Base-by-base conservation (phyloP, 2,113 vertebrate genomes). In the Strix uralensis region DNA sequence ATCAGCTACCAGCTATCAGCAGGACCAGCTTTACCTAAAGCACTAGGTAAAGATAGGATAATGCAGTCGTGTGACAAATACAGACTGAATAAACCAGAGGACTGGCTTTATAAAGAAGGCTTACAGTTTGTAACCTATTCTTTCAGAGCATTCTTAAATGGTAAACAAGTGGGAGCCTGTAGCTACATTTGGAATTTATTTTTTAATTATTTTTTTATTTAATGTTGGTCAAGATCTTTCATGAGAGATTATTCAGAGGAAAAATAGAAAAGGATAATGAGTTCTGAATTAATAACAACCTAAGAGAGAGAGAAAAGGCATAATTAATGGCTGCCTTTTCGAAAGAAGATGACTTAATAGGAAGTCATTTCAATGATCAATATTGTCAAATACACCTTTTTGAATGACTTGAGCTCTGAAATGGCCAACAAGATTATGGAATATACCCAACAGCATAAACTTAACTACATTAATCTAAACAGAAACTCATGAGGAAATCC, bases 241-340 rank as follows among this genome's bases (percentile, higher is more conserved):
- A 3, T 3, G 5, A 42, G 12, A 70, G n/a, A 75, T 91, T 83
- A 83, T 88, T 77, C 32, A 58, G 62, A 81, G 58, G 74, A 81
- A 95, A 86, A 70, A 11, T 4, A 75, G 44, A 44, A 89, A 88
- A 90, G 13, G 42, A 88, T 88, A 85, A 87, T 82, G 54, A 95
- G 61, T 81, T 77, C 62, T 90, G 58, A 88, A 95, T 94, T 94
- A 95, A 79, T 92, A 95, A 87, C 61, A 46, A 62, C 27, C 40
- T 65, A 51, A 73, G 26, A 92, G 26, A 44, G 5, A 94, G 42
- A 92, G 58, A 92, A 91, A 73, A 49, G 12, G 29, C 34, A 32
- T 91, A 94, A 96, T 79, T 94, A 89, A 90, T 72, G 61, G 4
- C 42, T 90, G 49, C 40, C 40, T 96, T 92, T 81, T 57, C 80